These are phyloP conservation scores for Dendrolimus houi DNA, from an alignment of 2,888 invertebrate species.

Conservation along the genomic window DNA sequence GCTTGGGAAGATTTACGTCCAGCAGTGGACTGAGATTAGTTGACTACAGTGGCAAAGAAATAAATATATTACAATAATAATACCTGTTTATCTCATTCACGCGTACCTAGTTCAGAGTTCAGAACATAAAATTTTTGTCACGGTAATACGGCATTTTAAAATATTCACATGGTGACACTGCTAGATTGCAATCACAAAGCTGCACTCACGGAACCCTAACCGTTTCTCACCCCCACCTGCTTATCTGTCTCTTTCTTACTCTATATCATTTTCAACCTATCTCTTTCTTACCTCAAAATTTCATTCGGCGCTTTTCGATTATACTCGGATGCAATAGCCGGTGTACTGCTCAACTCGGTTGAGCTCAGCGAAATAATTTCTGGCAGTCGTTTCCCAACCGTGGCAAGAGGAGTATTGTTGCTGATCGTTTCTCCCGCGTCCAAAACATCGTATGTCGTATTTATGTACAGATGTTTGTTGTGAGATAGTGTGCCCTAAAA, in stretches of 20 bases:
- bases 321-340: conserved; percentile 72
- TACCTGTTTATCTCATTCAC: too few relatives aligned
- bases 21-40: too few relatives aligned
- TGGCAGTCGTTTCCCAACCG: conserved; percentile 65
- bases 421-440: conserved; percentile 44
- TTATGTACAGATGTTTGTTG: conserved; percentile 65
- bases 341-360: conserved; percentile 36
- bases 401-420: conserved; percentile 49
- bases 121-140: too few relatives aligned
- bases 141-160: too few relatives aligned
- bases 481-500: conserved; percentile 60
- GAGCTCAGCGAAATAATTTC: conserved; percentile 61
- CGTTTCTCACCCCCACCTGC: conserved; percentile 57
- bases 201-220: conserved; percentile 59
- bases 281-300: conserved; percentile 62
- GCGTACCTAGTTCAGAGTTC: too few relatives aligned
- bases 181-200: conserved; percentile 21
- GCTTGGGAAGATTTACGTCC: too few relatives aligned
- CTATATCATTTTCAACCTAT: conserved; percentile 31
- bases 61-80: too few relatives aligned
- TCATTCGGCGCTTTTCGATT: conserved; percentile 69
- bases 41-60: too few relatives aligned
- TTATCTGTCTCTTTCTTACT: conserved; percentile 40
- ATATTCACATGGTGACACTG: too few relatives aligned
- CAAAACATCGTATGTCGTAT: conserved; percentile 58